Evolutionary conservation across 2,797 vertebrate genomes (phyloP).

Genomic region (Danio choprae): DNA sequence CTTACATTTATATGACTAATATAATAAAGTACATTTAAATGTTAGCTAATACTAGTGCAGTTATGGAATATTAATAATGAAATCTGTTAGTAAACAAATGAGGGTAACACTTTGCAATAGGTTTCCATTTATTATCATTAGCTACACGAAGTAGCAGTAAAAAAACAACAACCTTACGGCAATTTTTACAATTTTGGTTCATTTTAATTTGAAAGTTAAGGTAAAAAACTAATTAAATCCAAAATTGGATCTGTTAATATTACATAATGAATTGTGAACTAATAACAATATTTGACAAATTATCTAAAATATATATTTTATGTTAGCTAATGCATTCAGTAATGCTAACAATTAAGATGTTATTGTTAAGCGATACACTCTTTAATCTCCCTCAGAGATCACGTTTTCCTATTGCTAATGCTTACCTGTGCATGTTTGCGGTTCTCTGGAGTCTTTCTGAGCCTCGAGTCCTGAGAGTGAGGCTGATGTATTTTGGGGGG

Average conservation of each 20-base stretch:
- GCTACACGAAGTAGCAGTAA: background rate
- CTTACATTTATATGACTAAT: too few species aligned
- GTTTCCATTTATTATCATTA: background rate
- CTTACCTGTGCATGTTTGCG: conserved; percentile 48
- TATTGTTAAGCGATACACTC: background rate
- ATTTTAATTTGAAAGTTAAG: too few species aligned
- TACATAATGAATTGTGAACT: background rate
- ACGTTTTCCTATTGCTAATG: conserved; percentile 21
- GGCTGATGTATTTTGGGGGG: conserved; percentile 52
- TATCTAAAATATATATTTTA: background rate
- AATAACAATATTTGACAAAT: background rate
- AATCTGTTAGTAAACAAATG: too few species aligned
- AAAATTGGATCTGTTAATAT: background rate
- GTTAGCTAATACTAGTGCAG: too few species aligned
- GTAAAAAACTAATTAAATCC: background rate
- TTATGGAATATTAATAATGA: too few species aligned
- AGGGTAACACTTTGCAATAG: background rate
- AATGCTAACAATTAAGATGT: background rate
- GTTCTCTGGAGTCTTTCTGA: conserved; percentile 31
- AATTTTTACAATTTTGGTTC: too few species aligned
- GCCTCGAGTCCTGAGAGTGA: conserved; percentile 7
- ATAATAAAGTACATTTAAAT: too few species aligned
- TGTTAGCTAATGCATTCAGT: background rate
- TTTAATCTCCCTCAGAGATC: background rate
- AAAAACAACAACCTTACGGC: too few species aligned